Evolutionary conservation across 2,113 vertebrate species (phyloP).

Genomic region (Stercorarius parasiticus): DNA sequence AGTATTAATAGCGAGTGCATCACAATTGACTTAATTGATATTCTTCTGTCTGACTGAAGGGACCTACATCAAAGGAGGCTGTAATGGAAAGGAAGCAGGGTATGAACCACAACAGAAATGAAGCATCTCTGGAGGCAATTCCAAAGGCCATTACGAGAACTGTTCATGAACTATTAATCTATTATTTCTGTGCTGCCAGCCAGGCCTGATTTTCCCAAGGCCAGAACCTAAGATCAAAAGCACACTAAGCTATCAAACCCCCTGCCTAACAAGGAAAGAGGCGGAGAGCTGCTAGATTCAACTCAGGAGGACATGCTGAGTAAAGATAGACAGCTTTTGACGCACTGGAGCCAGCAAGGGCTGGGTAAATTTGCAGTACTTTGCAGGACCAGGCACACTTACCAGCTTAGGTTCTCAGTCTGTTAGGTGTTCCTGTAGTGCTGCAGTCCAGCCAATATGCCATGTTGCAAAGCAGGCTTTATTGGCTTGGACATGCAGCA

Average conservation of each 20-base stretch:
- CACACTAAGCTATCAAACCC: background rate
- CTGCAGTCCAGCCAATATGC: background rate
- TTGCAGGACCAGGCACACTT: background rate
- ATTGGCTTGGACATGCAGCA: background rate
- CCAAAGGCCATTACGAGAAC: background rate
- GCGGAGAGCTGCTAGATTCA: background rate
- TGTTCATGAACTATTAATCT: constrained; percentile 33
- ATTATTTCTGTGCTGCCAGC: background rate
- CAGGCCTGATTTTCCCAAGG: background rate
- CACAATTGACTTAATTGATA: background rate
- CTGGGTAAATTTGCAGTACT: background rate
- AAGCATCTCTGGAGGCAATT: background rate
- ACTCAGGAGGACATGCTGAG: background rate
- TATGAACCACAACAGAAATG: background rate
- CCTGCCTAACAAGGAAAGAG: background rate
- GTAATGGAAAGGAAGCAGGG: background rate
- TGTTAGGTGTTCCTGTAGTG: accelerated
- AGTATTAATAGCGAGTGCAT: background rate
- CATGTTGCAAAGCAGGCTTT: background rate
- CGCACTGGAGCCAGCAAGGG: background rate
- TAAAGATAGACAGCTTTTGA: background rate
- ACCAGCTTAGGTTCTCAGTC: background rate
- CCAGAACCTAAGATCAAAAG: background rate
- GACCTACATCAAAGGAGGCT: constrained; percentile 21
- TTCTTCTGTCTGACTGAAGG: background rate